Evolutionary conservation across 2,797 vertebrate genomes (phyloP), one percentile per base, ranked within the genome.

Genomic region (Tympanoctomys barrerae): DNA sequence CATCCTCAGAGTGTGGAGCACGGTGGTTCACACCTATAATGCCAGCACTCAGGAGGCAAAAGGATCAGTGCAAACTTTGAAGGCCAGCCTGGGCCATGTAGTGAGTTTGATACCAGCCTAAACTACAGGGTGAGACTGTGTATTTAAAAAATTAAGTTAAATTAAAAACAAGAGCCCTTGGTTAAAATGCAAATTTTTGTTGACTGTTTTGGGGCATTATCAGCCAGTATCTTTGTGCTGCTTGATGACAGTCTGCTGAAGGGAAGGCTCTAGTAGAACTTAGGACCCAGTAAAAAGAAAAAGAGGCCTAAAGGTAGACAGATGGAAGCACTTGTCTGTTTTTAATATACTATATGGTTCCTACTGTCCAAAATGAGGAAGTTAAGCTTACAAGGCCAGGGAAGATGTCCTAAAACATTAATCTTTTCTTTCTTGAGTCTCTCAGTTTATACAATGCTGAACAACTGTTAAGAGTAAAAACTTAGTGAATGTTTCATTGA

Each of bases 111-210:
- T 42, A 26, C 9, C 12, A 46, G 22, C 39, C 39, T 42, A 26
- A 46, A 75, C 39, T 75, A 46, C 5, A 46, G 12, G 42, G 22
- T 10, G 22, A 75, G 11, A 75, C 71, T 36, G 26, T 42, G 71
- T 36, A 39, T 66, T 57, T 57, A 31, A 66, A 66, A 66, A 66
- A 19, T 18, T 61, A 59, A 19, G 24, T n/a, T 19, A 70, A 36
- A 70, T 62, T 62, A 62, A 73, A 73, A 75, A 75, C 42, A 75
- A 42, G 39, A 73, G 22, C 39, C 39, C 78, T 82, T 79, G 3
- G n/a, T 92, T 95, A 92, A 94, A 94, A 89, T 91, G 80, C 21
- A 96, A 70, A 93, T 89, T 49, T 54, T 87, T 16, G 75, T 90
- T 36, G 33, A 87, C 92, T 79, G 57, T 24, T 61, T n/a, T 70